These are phyloP conservation scores for Plutomurus gul DNA, from an alignment of 1,140 invertebrate species.

Conservation along the genomic window DNA sequence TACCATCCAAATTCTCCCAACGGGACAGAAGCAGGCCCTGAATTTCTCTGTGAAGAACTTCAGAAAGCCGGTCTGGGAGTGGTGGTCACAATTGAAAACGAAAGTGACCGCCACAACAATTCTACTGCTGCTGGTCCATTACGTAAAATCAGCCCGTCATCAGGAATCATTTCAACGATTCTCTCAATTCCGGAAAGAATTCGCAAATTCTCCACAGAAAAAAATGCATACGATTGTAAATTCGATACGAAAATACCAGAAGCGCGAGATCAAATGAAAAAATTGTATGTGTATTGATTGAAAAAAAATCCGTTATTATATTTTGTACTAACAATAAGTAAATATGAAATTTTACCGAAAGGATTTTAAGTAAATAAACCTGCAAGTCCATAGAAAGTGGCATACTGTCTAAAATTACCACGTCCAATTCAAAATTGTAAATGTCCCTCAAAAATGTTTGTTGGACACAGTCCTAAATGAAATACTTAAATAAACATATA, in stretches of 20 bases:
- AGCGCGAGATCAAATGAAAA: conserved; percentile 16
- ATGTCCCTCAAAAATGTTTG: no score
- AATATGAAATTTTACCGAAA: no score
- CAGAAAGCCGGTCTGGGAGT: conserved; percentile 33
- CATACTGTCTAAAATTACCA: no score
- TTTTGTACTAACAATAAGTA: not conserved
- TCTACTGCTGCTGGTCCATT: not conserved
- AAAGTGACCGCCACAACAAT: not conserved
- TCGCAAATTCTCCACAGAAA: not conserved
- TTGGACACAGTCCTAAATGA: no score
- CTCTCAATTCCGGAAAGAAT: conserved; percentile 27
- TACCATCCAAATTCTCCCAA: conserved; percentile 5
- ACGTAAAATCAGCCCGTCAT: not conserved
- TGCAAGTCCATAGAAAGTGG: no score
- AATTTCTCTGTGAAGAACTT: conserved; percentile 5
- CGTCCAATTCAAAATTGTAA: no score
- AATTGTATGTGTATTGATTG: conserved; percentile 36
- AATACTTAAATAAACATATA: no score
- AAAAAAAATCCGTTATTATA: not conserved
- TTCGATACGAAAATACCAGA: conserved; percentile 8
- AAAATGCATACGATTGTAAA: conserved; percentile 17
- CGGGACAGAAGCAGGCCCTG: not conserved
- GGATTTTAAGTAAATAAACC: no score
- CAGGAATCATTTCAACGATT: not conserved
- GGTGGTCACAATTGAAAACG: not conserved